Evolutionary conservation across 2,888 invertebrate genomes (phyloP), one percentile per base, ranked within the genome.

Genomic region (Polia nebulosa): DNA sequence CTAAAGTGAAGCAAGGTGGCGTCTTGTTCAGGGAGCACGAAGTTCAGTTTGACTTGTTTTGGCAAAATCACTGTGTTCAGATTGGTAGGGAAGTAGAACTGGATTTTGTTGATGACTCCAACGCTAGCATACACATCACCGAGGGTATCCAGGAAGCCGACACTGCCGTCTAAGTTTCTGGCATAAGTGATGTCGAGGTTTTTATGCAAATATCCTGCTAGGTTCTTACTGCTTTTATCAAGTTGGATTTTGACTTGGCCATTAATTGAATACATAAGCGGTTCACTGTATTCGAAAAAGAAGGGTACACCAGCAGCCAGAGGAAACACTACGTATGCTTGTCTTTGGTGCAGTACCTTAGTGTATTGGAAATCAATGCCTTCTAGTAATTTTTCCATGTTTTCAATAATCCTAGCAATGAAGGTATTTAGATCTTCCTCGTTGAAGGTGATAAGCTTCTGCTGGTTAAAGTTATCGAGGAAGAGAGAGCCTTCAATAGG

Each of bases 221-320:
- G 85, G 45, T 94, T 75, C 55, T 66, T 80, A 72, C 20, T 61
- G 20, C 3, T 22, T 8, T 20, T 44, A 17, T 67, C 62, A 22
- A 49, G 3, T 27, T 60, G 56, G 76, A 84, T 44, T 80, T 86
- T 63, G 9, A n/a, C 29, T 75, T 94, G 90, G 64, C 82, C 86
- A 80, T 76, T 95, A 90, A 17, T 96, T 80, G 81, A 95, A 96
- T n/a, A 96, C 73, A 34, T 87, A 9, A 95, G 93, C 9, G 97
- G 97, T 62, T 93, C 94, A 66, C 96, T 96, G 83, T 96, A 96
- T 60, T 96, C 96, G 90, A 94, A 97, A 68, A 96, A 90, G 88
- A 97, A 97, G 15, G 97, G 97, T 77, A 97, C 92, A 88, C 97
- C 98, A 84, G 96, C 96, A 71, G 96, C 97, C n/a, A 97, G 96